Evolutionary conservation across 2,113 vertebrate genomes (phyloP).

Genomic region (Apteryx mantelli): DNA sequence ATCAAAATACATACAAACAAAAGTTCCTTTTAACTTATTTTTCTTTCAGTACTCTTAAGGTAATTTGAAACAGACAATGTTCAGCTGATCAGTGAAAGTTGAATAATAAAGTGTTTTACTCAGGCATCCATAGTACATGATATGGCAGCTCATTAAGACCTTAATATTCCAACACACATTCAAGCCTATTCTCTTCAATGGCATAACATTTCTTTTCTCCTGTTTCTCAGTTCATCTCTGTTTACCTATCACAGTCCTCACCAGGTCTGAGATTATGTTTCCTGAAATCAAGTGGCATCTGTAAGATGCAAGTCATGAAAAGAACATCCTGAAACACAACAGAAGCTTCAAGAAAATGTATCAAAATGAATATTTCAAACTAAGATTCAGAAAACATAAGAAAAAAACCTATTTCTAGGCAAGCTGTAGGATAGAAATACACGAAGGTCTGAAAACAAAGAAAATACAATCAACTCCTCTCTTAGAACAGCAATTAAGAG

Average conservation of each 20-base stretch:
- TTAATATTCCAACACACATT: not conserved
- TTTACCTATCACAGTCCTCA: not conserved
- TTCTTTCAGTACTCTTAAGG: not conserved
- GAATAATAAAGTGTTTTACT: not conserved
- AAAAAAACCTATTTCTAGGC: not conserved
- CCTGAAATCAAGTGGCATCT: not conserved
- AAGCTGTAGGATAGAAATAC: not conserved
- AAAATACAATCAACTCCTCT: not conserved
- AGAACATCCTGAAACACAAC: not conserved
- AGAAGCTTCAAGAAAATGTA: not conserved
- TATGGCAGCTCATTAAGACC: not conserved
- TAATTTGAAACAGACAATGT: not conserved
- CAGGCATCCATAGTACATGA: not conserved
- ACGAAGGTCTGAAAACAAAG: not conserved
- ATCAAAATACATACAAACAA: not conserved
- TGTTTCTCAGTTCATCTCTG: not conserved
- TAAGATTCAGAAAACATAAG: not conserved
- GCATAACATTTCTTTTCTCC: not conserved
- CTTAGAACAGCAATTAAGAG: not conserved
- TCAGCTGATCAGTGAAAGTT: not conserved
- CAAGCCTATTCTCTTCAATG: not conserved
- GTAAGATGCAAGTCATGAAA: not conserved
- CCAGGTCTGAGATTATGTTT: not conserved
- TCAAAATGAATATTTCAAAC: not conserved
- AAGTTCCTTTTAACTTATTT: not conserved